A percentile compares a stretch with the other conserved stretches of the same genome.
Conservation (phyloP, 2,888 invertebrate species). For the Polymixis flavicincta region DNA sequence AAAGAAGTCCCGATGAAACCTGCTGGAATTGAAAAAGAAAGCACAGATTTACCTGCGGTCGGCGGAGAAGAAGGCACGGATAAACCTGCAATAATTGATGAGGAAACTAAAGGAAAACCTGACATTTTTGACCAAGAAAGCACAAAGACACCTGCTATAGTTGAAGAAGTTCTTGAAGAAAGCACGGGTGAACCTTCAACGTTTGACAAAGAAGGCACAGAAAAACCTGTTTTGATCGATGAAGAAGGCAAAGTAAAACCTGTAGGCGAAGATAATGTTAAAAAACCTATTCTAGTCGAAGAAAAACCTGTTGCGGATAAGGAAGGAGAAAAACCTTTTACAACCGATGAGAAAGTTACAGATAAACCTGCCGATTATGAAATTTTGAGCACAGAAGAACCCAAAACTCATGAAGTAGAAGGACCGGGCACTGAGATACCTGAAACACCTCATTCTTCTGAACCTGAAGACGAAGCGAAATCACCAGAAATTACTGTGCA, state of each 20-base stretch:
- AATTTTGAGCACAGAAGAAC: constrained; percentile 32
- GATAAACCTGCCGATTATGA: constrained; percentile 25
- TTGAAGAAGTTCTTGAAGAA: constrained; percentile 2
- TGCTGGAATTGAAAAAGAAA: constrained; percentile 14
- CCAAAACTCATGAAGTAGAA: constrained; percentile 33
- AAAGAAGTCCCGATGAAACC: constrained; percentile 21
- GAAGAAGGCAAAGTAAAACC: constrained; percentile 32
- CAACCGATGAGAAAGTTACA: constrained; percentile 30
- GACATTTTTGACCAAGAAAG: constrained; percentile 5
- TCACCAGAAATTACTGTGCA: constrained; percentile 34
- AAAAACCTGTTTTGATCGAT: constrained; percentile 2
- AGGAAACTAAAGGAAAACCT: constrained; percentile 32
- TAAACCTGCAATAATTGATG: constrained; percentile 29
- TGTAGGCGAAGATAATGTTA: background rate
- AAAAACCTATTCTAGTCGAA: constrained; percentile 25
- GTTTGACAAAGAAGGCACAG: constrained; percentile 16
- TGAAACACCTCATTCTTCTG: constrained; percentile 11
- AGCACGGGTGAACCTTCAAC: constrained; percentile 8
- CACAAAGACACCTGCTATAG: constrained; percentile 11
- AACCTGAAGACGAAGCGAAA: constrained; percentile 29
- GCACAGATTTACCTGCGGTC: constrained; percentile 18
- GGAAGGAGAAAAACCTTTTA: constrained; percentile 24
- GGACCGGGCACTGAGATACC: constrained; percentile 29
- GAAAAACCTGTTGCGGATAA: constrained; percentile 16
- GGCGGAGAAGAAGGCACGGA: constrained; percentile 20